These are phyloP conservation scores for Rhinella marina DNA, from an alignment of 2,797 vertebrate species.

Conservation along the genomic window DNA sequence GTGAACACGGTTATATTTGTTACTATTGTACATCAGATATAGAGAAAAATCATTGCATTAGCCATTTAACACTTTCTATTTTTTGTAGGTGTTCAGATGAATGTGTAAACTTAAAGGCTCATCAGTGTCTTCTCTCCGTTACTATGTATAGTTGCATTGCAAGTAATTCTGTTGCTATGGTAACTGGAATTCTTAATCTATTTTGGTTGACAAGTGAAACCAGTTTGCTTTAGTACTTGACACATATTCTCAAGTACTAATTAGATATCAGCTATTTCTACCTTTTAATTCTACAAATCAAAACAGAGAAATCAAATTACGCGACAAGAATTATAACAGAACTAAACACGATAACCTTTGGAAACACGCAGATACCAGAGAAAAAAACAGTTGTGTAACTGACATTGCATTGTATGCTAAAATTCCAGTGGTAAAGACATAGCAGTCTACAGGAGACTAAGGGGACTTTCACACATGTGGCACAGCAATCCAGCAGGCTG, in stretches of 20 bases:
- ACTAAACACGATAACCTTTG: neutral
- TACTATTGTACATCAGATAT: neutral
- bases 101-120: constrained; percentile 9
- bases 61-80: neutral
- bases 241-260: constrained; percentile 14
- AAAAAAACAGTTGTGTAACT: neutral
- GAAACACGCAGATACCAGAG: neutral
- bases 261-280: constrained; percentile 24
- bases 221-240: constrained; percentile 31
- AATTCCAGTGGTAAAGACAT: no score
- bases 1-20: neutral
- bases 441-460: no score
- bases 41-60: neutral
- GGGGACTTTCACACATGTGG: no score
- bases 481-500: no score
- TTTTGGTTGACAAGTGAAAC: constrained; percentile 60
- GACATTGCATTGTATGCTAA: neutral
- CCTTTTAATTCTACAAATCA: constrained; percentile 19
- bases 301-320: neutral
- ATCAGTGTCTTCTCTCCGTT: constrained; percentile 12
- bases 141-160: constrained; percentile 47
- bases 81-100: neutral
- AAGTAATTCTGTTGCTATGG: constrained; percentile 54
- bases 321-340: neutral
- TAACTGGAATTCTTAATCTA: constrained; percentile 47